A percentile compares a stretch with the other conserved stretches of the same genome.
phyloP scores from a whole-genome alignment of 2,888 invertebrate genomes.

The Smittia sp. region DNA sequence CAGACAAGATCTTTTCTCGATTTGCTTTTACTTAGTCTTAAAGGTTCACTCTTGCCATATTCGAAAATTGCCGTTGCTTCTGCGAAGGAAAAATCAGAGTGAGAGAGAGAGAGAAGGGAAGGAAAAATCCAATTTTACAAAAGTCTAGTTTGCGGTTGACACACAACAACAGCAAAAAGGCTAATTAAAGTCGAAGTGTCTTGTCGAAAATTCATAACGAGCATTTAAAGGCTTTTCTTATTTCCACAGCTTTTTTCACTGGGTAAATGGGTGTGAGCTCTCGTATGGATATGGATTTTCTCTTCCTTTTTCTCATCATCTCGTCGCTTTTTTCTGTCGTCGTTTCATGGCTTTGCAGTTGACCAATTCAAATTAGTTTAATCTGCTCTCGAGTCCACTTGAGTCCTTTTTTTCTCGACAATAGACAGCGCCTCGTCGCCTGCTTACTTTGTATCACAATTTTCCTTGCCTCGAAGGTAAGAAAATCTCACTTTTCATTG shows the following conservation, averaged over 20 bases:
- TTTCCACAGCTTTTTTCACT: slow-evolving; percentile 2
- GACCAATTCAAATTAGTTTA: slow-evolving; percentile 21
- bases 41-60: not conserved
- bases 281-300: slow-evolving; percentile 9
- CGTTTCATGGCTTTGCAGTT: slow-evolving; percentile 17
- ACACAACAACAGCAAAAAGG: not conserved
- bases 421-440: not conserved
- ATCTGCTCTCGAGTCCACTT: not conserved
- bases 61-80: not conserved
- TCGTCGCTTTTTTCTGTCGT: not conserved
- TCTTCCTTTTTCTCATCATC: not conserved
- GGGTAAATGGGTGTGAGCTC: slow-evolving; percentile 18
- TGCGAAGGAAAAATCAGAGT: not conserved
- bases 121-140: slow-evolving; percentile 14
- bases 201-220: slow-evolving; percentile 4
- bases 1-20: not conserved
- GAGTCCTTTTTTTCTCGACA: not conserved
- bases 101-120: not conserved
- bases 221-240: slow-evolving; percentile 3
- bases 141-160: slow-evolving; percentile 16
- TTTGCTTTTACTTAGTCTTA: not conserved
- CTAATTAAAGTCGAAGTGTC: slow-evolving; percentile 5
- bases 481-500: not conserved
- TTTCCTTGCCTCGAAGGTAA: not conserved
- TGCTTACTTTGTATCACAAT: slow-evolving; percentile 4